Conservation (phyloP, 2,888 invertebrate genomes). For the Acrobasis consociella region DNA sequence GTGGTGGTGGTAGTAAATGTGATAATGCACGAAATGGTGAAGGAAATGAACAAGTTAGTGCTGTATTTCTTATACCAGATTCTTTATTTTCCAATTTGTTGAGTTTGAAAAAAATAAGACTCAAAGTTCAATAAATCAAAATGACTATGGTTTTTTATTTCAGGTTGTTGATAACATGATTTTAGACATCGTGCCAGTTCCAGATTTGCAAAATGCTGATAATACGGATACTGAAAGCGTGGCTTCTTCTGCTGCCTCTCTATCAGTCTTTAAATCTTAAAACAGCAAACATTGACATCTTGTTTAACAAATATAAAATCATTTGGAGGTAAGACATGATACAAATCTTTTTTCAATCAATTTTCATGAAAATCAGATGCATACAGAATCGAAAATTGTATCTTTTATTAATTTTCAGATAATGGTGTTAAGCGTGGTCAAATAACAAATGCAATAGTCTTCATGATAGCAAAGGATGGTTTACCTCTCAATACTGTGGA, state of each 20-base stretch:
- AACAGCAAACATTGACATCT: conserved; percentile 30
- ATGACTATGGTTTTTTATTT: conserved; percentile 17
- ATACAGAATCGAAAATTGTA: conserved; percentile 22
- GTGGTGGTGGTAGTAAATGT: conserved; percentile 33
- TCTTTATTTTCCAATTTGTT: conserved; percentile 26
- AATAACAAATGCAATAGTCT: conserved; percentile 32
- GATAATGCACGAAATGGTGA: conserved; percentile 34
- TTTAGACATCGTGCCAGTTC: conserved; percentile 27
- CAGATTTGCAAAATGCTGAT: conserved; percentile 32
- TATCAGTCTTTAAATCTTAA: conserved; percentile 33
- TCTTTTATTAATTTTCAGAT: conserved; percentile 29
- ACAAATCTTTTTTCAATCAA: conserved; percentile 24
- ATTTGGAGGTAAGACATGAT: conserved; percentile 30
- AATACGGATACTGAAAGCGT: conserved; percentile 33
- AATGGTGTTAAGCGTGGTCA: conserved; percentile 30
- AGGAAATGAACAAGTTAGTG: conserved; percentile 30
- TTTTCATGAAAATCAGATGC: conserved; percentile 22
- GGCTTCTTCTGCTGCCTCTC: conserved; percentile 32
- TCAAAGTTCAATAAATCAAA: conserved; percentile 24
- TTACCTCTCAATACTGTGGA: conserved; percentile 33
- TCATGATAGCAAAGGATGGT: conserved; percentile 32
- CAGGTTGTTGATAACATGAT: conserved; percentile 21
- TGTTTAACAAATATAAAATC: conserved; percentile 33
- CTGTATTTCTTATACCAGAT: conserved; percentile 27
- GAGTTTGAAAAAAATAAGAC: conserved; percentile 26